Percentiles rank a stretch among this genome's conserved stretches.
Evolutionary conservation across 2,797 vertebrate genomes (phyloP).

Genomic region (Lateolabrax maculatus): DNA sequence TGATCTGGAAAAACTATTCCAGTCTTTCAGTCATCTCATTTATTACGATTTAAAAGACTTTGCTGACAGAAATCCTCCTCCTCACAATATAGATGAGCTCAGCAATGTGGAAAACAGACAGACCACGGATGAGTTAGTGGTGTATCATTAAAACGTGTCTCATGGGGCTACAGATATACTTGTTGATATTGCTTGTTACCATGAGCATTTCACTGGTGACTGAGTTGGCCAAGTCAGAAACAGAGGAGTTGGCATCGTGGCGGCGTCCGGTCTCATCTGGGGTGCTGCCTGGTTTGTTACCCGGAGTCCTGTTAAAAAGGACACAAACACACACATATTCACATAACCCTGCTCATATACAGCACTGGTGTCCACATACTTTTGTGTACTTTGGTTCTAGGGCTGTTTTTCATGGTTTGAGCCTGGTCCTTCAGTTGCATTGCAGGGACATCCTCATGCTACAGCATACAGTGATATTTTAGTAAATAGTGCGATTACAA

Average conservation of each 20-base stretch:
- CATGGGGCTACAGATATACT: neutral
- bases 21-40: slow-evolving; percentile 46
- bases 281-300: slow-evolving; percentile 82
- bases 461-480: neutral
- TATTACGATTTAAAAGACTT: slow-evolving; percentile 54
- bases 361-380: neutral
- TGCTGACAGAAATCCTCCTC: slow-evolving; percentile 42
- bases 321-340: slow-evolving; percentile 59
- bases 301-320: slow-evolving; percentile 77
- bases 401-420: neutral
- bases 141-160: slow-evolving; percentile 30
- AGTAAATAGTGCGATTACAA: neutral
- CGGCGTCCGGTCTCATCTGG: slow-evolving; percentile 83
- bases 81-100: slow-evolving; percentile 47
- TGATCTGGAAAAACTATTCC: slow-evolving; percentile 35
- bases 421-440: neutral
- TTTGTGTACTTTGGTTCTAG: neutral
- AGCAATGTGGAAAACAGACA: slow-evolving; percentile 39
- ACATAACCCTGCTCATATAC: slow-evolving; percentile 17
- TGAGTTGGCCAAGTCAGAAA: slow-evolving; percentile 96
- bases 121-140: slow-evolving; percentile 7
- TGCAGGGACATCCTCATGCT: neutral
- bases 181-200: slow-evolving; percentile 81
- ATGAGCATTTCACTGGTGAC: slow-evolving; percentile 98
- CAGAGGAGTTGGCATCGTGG: slow-evolving; percentile 90